Evolutionary conservation across 2,113 vertebrate genomes (phyloP), one percentile per base, ranked within the genome.

Genomic region (Mus pahari): DNA sequence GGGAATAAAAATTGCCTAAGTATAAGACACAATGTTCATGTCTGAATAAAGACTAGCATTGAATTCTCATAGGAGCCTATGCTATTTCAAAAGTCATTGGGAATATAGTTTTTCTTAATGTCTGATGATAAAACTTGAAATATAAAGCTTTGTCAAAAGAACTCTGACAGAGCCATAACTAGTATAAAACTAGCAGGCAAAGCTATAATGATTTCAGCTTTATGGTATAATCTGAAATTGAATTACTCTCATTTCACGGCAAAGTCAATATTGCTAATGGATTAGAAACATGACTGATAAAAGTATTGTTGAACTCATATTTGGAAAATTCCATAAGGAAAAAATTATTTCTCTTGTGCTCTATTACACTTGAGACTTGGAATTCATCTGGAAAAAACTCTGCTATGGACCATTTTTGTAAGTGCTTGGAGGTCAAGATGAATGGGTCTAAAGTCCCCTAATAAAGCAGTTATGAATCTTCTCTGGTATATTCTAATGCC

Each of bases 141-240:
- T 94, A 96, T 83, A 94, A 98, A 75, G 60, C 91, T 97, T 96
- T 42, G 89, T 31, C 93, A 79, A 70, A 91, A 84, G 97, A 97
- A 97, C 84, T 33, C 5, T 55, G 71, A 74, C 90, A 96, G 26
- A 97, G 71, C 20, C 58, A 89, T 96, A 96, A 66, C 78, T 97
- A 92, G 91, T 96, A 45, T 86, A 95, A 96, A 93, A 97, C 55
- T 28, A 97, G 58, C 60, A 97, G 89, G 62, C 86, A 96, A 96
- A 97, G 66, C 93, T 89, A 94, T 95, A 97, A 95, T 92, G 94
- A 90, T 94, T 97, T 96, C 82, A 96, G 9, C 28, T 98, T 96
- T 96, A 95, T 86, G 91, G 91, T 95, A 86, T 92, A 97, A 96
- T 96, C 88, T 97, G 91, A 98, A 98, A 98, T 96, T 95, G 92